phyloP scores from a whole-genome alignment of 2,797 vertebrate genomes.

The Pteronotus mesoamericanus region DNA sequence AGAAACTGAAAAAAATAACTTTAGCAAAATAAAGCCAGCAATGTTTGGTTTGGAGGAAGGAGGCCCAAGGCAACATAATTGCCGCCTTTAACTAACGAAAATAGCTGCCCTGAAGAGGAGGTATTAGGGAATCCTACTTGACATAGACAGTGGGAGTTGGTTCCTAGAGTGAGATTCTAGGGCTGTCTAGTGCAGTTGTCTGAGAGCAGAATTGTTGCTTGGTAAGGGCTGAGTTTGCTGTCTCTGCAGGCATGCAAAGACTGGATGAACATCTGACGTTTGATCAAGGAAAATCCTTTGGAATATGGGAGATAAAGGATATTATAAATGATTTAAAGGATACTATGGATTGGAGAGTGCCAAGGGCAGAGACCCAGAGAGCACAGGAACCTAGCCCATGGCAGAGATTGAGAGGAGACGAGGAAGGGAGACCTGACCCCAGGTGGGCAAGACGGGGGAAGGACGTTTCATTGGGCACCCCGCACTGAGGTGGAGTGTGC shows the following conservation, averaged over 20 bases:
- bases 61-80: not conserved
- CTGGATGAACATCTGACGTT: too few species aligned
- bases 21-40: not conserved
- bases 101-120: not conserved
- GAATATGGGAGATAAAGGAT: not conserved
- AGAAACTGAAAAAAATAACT: not conserved
- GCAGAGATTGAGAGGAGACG: not conserved
- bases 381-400: not conserved
- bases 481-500: accelerated
- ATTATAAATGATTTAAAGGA: not conserved
- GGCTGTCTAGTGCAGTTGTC: not conserved
- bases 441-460: not conserved
- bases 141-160: not conserved
- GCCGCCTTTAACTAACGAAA: not conserved
- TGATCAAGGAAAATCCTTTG: not conserved
- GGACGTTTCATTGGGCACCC: accelerated
- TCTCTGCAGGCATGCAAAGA: not conserved
- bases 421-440: too few species aligned
- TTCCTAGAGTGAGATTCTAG: not conserved
- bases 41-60: not conserved
- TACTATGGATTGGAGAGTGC: not conserved
- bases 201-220: not conserved
- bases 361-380: not conserved
- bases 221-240: not conserved
- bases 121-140: not conserved